Base-by-base conservation (phyloP, 2,113 vertebrate genomes). In the Chaenocephalus aceratus region DNA sequence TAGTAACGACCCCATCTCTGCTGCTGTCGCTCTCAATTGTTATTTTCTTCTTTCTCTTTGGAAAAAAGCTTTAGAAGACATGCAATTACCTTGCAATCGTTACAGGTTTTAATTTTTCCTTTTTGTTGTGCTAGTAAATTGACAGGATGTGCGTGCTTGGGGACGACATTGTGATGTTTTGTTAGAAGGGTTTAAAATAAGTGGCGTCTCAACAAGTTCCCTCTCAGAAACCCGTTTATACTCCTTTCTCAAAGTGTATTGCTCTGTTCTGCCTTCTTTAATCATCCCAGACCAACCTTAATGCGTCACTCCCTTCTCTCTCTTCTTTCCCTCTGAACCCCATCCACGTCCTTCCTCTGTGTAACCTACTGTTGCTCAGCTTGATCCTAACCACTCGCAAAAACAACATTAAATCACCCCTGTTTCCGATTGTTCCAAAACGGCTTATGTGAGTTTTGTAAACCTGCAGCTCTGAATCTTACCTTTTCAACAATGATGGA, bases 401-500 rank as follows among this genome's bases (percentile, higher is more conserved):
- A 78, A 80, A 79, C 46, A 12, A 58, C 45, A 69, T 66, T 72
- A n/a, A 75, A 79, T 72, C 56, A 54, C 48, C 15, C 41, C 44
- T n/a, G 26, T 78, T 71, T 59, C 14, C 36, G 10, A 15, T 18
- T 36, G 30, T 67, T 30, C 67, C 44, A 68, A 80, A 81, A 85
- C 15, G 8, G 41, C 57, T 67, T 75, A 58, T 72, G 3, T 9
- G 11, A 65, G 49, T 81, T 80, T 71, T 80, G 21, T 73, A 49
- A 75, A 88, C 68, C 77, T 58, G 45, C 26, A 74, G 73, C 86
- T 75, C 26, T 23, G 15, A 34, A 62, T 60, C 49, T 36, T 13
- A 69, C 77, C 34, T 69, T 62, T 66, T 65, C 62, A 75, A 87
- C 84, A 79, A 81, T 79, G 68, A 75, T 52, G 59, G 53, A 69